Evolutionary conservation across 2,888 invertebrate genomes (phyloP).

Genomic region (Calliopum simillimum): DNA sequence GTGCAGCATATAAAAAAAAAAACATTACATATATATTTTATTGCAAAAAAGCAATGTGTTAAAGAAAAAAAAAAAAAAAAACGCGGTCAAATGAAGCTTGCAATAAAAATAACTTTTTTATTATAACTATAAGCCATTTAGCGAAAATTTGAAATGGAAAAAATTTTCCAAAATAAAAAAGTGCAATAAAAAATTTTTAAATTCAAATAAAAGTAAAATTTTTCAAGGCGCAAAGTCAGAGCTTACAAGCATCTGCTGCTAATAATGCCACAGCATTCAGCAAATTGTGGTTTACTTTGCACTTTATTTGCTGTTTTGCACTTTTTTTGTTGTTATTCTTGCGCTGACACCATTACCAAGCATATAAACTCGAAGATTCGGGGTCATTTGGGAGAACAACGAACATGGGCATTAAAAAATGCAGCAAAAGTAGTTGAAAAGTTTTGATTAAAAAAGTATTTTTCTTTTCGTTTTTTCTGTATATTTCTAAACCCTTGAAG

Average conservation of each 20-base stretch:
- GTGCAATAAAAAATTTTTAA: neutral
- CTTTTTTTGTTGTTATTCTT: no score
- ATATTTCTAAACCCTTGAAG: no score
- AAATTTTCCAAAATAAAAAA: neutral
- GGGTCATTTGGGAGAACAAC: no score
- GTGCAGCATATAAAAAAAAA: neutral
- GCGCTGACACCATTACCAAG: no score
- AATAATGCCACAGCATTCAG: neutral
- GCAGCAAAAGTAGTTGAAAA: no score
- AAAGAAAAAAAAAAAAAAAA: neutral
- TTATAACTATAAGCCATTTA: conserved; percentile 6
- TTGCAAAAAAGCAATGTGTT: neutral
- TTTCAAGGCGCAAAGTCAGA: conserved; percentile 14
- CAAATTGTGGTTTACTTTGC: no score
- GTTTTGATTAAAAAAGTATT: no score
- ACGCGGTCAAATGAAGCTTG: conserved; percentile 3
- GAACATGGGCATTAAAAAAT: no score
- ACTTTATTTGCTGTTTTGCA: no score
- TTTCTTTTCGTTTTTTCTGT: no score
- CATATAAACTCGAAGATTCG: no score
- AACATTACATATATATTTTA: neutral
- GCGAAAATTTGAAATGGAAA: no score
- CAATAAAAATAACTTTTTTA: neutral
- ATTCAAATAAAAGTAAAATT: neutral
- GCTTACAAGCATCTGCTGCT: conserved; percentile 3